Conservation (phyloP, 1,140 invertebrate genomes). For the Phortica variegata region DNA sequence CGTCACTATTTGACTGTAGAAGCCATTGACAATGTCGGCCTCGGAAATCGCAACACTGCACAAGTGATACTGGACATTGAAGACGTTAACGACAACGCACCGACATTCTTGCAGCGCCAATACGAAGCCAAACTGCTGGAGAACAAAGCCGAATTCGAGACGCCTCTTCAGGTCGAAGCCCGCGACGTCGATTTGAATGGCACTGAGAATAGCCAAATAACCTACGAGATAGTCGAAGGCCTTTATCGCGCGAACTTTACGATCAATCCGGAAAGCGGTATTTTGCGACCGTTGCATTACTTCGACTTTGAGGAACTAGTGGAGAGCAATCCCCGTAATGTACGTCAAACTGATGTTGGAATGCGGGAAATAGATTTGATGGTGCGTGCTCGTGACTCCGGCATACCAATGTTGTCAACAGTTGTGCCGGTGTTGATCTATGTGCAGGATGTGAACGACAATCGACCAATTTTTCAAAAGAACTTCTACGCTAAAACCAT, state of each 20-base stretch:
- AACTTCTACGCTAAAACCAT: slow-evolving; percentile 73
- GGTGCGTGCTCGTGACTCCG: slow-evolving; percentile 77
- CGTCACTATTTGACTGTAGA: slow-evolving; percentile 90
- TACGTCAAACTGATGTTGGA: slow-evolving; percentile 54
- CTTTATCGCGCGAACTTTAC: slow-evolving; percentile 77
- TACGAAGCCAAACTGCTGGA: slow-evolving; percentile 84
- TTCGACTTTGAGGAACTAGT: slow-evolving; percentile 78
- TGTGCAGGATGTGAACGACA: slow-evolving; percentile 86
- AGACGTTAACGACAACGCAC: slow-evolving; percentile 87
- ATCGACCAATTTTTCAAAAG: slow-evolving; percentile 77
- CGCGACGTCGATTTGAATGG: slow-evolving; percentile 84
- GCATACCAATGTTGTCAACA: slow-evolving; percentile 72
- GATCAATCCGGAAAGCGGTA: slow-evolving; percentile 72
- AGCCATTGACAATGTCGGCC: slow-evolving; percentile 82
- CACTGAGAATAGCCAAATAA: slow-evolving; percentile 81
- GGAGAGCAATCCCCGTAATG: slow-evolving; percentile 22
- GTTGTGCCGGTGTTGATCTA: slow-evolving; percentile 77
- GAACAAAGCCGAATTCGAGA: slow-evolving; percentile 77
- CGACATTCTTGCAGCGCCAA: slow-evolving; percentile 76
- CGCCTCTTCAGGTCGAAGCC: slow-evolving; percentile 75
- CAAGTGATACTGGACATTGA: slow-evolving; percentile 83
- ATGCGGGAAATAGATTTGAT: slow-evolving; percentile 74
- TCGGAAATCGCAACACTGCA: slow-evolving; percentile 83
- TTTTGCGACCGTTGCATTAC: slow-evolving; percentile 67
- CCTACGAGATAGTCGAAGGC: slow-evolving; percentile 77